These are phyloP conservation scores for Perodicticus potto DNA, from an alignment of 2,797 vertebrate species.

Conservation along the genomic window DNA sequence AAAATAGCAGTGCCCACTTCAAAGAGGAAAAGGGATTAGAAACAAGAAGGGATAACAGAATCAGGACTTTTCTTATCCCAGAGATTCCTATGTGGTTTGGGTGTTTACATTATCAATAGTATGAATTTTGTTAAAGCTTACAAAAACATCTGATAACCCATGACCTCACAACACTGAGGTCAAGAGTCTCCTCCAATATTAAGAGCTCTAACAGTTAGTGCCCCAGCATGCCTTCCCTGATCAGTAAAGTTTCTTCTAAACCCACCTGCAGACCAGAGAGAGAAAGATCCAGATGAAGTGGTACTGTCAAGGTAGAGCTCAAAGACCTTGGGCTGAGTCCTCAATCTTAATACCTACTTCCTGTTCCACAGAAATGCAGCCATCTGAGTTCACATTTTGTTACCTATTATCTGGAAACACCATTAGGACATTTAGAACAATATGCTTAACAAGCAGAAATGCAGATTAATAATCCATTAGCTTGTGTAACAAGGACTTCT, in stretches of 20 bases:
- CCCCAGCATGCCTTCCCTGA: neutral
- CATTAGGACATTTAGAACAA: neutral
- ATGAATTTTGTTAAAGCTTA: neutral
- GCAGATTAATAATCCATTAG: conserved; percentile 9
- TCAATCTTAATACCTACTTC: neutral
- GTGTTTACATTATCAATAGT: neutral
- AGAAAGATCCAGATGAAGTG: accelerated
- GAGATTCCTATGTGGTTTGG: neutral
- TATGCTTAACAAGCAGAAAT: conserved; percentile 12
- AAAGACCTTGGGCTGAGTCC: neutral
- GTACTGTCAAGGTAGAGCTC: neutral
- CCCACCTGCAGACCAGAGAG: neutral
- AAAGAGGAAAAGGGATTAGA: neutral
- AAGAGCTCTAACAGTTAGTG: neutral
- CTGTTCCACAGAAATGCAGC: neutral
- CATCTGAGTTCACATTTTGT: neutral
- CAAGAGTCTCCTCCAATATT: neutral
- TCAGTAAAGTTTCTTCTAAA: neutral
- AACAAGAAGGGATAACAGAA: neutral
- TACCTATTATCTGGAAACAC: conserved; percentile 9
- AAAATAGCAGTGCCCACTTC: neutral
- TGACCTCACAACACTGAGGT: neutral
- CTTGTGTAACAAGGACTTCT: conserved; percentile 53
- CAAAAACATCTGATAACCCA: neutral
- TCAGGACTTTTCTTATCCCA: neutral